These are phyloP conservation scores for Eurois occulta DNA, from an alignment of 2,888 invertebrate genomes.

Conservation along the genomic window DNA sequence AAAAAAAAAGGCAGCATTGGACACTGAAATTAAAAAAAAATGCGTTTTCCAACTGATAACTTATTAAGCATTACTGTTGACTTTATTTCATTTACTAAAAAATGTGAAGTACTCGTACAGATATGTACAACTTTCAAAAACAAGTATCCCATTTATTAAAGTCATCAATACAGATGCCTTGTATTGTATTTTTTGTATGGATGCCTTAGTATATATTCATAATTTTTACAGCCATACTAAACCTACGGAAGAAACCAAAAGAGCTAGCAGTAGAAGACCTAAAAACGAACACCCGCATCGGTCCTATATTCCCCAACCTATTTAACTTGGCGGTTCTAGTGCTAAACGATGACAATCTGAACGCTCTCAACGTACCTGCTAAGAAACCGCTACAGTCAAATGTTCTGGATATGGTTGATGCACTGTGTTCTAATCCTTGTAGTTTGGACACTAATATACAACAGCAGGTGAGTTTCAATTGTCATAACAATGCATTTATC, in stretches of 20 bases:
- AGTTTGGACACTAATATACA: conserved; percentile 90
- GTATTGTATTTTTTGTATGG: background rate
- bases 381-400: conserved; percentile 87
- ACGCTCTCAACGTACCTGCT: conserved; percentile 86
- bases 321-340: conserved; percentile 91
- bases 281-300: conserved; percentile 90
- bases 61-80: background rate
- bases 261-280: conserved; percentile 90
- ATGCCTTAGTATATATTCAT: background rate
- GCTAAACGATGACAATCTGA: conserved; percentile 90
- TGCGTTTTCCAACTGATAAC: background rate
- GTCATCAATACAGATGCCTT: background rate
- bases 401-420: conserved; percentile 90
- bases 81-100: background rate
- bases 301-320: conserved; percentile 91
- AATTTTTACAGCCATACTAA: conserved; percentile 83
- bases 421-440: conserved; percentile 90
- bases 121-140: background rate
- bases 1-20: background rate
- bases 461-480: conserved; percentile 84
- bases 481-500: too few relatives aligned
- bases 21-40: background rate
- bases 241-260: conserved; percentile 88
- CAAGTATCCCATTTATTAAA: background rate
- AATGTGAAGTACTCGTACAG: background rate